phyloP scores from a whole-genome alignment of 2,888 invertebrate species.

The Meteorus colon region DNA sequence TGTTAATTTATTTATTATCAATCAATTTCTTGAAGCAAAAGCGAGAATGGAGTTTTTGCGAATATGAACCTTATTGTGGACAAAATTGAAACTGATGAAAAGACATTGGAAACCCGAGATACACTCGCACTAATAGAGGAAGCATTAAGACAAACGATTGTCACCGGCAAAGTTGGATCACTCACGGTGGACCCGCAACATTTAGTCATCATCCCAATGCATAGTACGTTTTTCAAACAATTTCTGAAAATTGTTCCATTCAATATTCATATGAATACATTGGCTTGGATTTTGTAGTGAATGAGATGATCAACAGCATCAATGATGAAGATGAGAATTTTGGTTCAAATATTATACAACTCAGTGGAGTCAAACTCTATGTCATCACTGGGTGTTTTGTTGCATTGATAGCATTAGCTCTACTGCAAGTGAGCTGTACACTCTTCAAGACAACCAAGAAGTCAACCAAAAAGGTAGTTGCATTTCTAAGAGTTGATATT shows the following conservation, averaged over 20 bases:
- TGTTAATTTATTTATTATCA: background rate
- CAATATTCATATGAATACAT: slow-evolving; percentile 21
- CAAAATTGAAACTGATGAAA: slow-evolving; percentile 73
- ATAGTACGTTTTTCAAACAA: slow-evolving; percentile 76
- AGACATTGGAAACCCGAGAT: slow-evolving; percentile 67
- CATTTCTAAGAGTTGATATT: background rate
- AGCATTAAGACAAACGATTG: slow-evolving; percentile 81
- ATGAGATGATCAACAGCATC: slow-evolving; percentile 60
- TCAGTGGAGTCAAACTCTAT: slow-evolving; percentile 85
- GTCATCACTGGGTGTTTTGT: slow-evolving; percentile 88
- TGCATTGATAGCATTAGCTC: slow-evolving; percentile 84
- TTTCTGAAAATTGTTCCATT: background rate
- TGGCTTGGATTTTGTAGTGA: slow-evolving; percentile 73
- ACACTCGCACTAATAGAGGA: slow-evolving; percentile 73
- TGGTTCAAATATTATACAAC: slow-evolving; percentile 74
- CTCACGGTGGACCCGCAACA: slow-evolving; percentile 88
- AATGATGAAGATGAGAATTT: slow-evolving; percentile 51
- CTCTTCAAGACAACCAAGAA: slow-evolving; percentile 81
- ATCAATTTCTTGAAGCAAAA: slow-evolving; percentile 50
- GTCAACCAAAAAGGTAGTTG: slow-evolving; percentile 78
- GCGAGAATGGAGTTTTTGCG: slow-evolving; percentile 82
- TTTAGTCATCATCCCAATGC: slow-evolving; percentile 81
- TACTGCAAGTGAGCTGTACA: slow-evolving; percentile 89
- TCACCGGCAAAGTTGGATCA: slow-evolving; percentile 84
- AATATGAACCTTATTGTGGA: slow-evolving; percentile 85